Evolutionary conservation across 2,113 vertebrate genomes (phyloP).

Genomic region (Clarias magur): DNA sequence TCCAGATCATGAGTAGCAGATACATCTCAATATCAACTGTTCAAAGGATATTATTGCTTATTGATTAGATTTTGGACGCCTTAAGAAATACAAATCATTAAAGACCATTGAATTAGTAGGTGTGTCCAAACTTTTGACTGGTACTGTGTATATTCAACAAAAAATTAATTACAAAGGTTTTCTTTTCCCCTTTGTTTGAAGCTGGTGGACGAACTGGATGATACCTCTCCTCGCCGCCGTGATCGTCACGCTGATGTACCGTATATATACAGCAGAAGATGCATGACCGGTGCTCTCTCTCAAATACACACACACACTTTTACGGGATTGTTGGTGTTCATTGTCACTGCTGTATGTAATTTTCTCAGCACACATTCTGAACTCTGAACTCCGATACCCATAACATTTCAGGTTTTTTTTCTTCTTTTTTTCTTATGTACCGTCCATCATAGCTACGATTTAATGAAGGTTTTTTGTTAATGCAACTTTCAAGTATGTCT

Average conservation of each 20-base stretch:
- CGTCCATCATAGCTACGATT: conserved; percentile 40
- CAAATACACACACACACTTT: neutral
- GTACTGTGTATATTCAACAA: neutral
- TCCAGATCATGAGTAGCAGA: no score
- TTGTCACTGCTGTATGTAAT: neutral
- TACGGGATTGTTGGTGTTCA: conserved; percentile 9
- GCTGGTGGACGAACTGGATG: conserved; percentile 84
- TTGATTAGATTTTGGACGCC: no score
- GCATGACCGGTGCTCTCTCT: conserved; percentile 44
- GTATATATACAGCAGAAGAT: conserved; percentile 70
- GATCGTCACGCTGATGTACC: conserved; percentile 83
- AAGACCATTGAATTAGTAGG: no score
- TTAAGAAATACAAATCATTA: no score
- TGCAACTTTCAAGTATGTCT: neutral
- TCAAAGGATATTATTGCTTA: no score
- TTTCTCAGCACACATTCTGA: conserved; percentile 4
- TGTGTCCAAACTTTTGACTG: no score
- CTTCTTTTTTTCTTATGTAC: neutral
- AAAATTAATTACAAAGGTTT: neutral
- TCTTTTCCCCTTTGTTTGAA: conserved; percentile 49
- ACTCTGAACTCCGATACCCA: conserved; percentile 41
- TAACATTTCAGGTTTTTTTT: conserved; percentile 35
- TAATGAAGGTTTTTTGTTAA: conserved; percentile 55
- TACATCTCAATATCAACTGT: no score
- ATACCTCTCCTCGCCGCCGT: conserved; percentile 78